phyloP scores from a whole-genome alignment of 2,888 invertebrate genomes.

The Ophraella communa region DNA sequence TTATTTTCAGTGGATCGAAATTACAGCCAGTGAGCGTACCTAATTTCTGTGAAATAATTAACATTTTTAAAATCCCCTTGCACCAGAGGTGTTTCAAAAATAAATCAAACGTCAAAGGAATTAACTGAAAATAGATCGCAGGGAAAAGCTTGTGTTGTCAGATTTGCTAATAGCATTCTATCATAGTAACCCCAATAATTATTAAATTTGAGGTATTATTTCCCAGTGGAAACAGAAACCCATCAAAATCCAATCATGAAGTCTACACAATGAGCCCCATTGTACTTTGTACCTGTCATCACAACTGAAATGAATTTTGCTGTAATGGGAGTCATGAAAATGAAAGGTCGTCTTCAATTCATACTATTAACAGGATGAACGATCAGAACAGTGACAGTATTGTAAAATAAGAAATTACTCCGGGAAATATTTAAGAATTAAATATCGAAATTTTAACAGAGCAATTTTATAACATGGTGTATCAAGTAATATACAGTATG shows the following conservation, averaged over 20 bases:
- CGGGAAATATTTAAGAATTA: too few species aligned
- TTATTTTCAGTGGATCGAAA: too few species aligned
- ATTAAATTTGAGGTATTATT: conserved; percentile 19
- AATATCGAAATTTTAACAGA: too few species aligned
- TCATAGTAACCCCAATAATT: conserved; percentile 8
- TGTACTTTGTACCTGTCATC: conserved; percentile 15
- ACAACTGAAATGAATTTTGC: conserved; percentile 13
- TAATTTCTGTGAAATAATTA: too few species aligned
- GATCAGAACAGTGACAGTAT: not conserved
- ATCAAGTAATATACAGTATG: too few species aligned
- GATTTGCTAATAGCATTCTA: conserved; percentile 2
- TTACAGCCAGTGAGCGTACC: too few species aligned
- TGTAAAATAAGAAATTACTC: too few species aligned
- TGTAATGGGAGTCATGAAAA: conserved; percentile 9
- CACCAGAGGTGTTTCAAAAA: not conserved
- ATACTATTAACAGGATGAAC: conserved; percentile 4
- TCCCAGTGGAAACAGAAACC: conserved; percentile 22
- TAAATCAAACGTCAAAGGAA: not conserved
- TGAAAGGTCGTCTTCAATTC: conserved; percentile 13
- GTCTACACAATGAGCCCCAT: conserved; percentile 13
- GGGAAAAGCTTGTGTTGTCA: conserved; percentile 1
- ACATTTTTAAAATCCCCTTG: not conserved
- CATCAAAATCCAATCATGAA: conserved; percentile 23
- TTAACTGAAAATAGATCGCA: not conserved
- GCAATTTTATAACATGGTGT: too few species aligned